These are phyloP conservation scores for Salvelinus sp. DNA, from an alignment of 2,113 vertebrate species.

Conservation along the genomic window DNA sequence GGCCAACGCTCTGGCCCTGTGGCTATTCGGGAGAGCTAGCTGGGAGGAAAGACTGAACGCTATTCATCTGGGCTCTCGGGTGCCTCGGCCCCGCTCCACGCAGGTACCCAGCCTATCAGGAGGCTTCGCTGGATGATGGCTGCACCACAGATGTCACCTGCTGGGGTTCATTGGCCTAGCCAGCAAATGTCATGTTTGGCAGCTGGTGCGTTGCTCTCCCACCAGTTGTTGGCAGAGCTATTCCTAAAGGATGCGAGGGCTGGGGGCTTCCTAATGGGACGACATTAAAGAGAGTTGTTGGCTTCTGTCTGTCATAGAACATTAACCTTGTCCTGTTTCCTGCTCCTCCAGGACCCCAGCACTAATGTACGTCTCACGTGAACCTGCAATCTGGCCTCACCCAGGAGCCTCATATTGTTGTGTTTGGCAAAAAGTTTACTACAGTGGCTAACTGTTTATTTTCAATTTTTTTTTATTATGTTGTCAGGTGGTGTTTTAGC, in stretches of 20 bases:
- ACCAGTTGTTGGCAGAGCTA: slow-evolving; percentile 80
- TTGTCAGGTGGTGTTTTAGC: slow-evolving; percentile 5
- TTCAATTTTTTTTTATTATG: not conserved
- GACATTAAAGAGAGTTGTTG: slow-evolving; percentile 84
- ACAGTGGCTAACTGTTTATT: slow-evolving; percentile 18
- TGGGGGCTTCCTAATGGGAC: slow-evolving; percentile 83
- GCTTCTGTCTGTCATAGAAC: slow-evolving; percentile 84
- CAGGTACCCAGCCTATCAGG: slow-evolving; percentile 80
- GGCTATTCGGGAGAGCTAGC: slow-evolving; percentile 80
- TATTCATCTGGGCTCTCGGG: slow-evolving; percentile 81
- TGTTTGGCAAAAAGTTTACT: slow-evolving; percentile 15
- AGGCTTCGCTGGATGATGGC: slow-evolving; percentile 74
- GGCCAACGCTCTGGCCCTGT: slow-evolving; percentile 65
- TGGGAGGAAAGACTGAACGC: slow-evolving; percentile 81
- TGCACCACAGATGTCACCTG: slow-evolving; percentile 89
- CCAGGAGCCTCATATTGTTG: slow-evolving; percentile 24
- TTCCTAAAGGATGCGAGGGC: slow-evolving; percentile 82
- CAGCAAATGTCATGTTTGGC: slow-evolving; percentile 92
- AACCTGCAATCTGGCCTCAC: slow-evolving; percentile 43
- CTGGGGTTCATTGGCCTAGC: slow-evolving; percentile 87
- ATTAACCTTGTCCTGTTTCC: slow-evolving; percentile 80
- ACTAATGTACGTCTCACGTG: slow-evolving; percentile 32
- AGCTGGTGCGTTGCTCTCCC: slow-evolving; percentile 83
- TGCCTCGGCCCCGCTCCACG: slow-evolving; percentile 64
- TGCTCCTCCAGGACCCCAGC: slow-evolving; percentile 54